These are phyloP conservation scores for Bambusicola thoracicus DNA, from an alignment of 2,113 vertebrate species.

Conservation along the genomic window DNA sequence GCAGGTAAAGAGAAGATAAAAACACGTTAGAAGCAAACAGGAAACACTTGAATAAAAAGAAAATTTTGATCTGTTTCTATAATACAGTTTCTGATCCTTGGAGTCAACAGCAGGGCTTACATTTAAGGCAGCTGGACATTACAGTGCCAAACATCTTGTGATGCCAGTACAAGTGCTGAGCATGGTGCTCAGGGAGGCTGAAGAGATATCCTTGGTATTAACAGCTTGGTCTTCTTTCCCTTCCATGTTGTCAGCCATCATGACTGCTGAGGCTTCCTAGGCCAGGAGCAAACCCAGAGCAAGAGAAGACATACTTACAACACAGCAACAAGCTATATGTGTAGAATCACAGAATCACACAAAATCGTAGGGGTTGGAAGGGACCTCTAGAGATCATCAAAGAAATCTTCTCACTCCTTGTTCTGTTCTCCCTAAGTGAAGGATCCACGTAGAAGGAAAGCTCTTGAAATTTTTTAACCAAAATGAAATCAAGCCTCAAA, in stretches of 20 bases:
- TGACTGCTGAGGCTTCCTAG: not conserved
- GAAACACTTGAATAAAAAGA: not conserved
- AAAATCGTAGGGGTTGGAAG: too few species aligned
- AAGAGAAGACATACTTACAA: not conserved
- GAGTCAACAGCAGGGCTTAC: not conserved
- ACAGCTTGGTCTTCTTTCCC: not conserved
- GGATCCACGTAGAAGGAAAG: not conserved
- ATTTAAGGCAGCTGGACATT: not conserved
- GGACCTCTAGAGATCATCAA: too few species aligned
- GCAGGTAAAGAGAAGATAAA: not conserved
- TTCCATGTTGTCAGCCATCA: not conserved
- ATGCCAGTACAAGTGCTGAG: not conserved
- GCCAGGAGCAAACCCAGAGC: not conserved
- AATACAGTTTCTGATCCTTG: not conserved
- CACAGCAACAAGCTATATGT: not conserved
- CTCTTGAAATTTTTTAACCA: not conserved
- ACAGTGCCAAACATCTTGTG: not conserved
- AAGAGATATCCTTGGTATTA: not conserved
- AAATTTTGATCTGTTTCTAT: not conserved
- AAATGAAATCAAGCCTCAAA: not conserved
- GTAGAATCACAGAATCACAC: too few species aligned
- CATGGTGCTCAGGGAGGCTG: not conserved
- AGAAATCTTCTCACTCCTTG: not conserved
- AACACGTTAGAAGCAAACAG: not conserved
- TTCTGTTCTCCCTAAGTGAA: not conserved